phyloP scores from a whole-genome alignment of 2,797 vertebrate genomes.

The Buceros bicornis region DNA sequence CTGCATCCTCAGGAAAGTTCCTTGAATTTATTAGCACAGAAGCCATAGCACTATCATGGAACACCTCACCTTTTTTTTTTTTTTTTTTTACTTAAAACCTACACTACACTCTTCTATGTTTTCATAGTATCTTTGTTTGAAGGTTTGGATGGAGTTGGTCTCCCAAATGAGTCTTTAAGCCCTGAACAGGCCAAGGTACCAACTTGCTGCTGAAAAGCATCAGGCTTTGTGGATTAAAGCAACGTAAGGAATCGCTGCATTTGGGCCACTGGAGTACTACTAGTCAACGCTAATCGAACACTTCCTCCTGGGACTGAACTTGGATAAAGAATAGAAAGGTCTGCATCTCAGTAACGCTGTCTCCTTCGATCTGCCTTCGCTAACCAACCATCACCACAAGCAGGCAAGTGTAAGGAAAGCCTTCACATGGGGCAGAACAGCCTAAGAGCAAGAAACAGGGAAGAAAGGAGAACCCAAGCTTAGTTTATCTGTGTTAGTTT shows the following conservation, averaged over 20 bases:
- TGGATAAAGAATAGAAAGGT: neutral
- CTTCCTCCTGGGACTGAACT: neutral
- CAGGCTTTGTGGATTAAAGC: neutral
- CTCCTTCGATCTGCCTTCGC: neutral
- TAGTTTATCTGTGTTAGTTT: neutral
- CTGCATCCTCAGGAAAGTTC: neutral
- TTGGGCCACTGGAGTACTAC: neutral
- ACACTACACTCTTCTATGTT: neutral
- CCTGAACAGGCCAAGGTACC: neutral
- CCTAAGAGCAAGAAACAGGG: neutral
- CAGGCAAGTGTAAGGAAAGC: neutral
- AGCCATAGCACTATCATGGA: neutral
- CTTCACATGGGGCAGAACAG: neutral
- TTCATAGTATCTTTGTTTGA: neutral
- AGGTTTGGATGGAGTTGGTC: neutral
- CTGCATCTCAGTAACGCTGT: fast-evolving
- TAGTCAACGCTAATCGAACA: neutral
- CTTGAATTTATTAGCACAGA: neutral
- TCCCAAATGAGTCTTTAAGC: neutral
- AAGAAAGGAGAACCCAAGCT: neutral
- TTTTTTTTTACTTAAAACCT: too few relatives aligned
- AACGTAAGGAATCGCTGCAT: neutral
- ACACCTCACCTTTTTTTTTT: neutral
- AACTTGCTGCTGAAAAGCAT: neutral
- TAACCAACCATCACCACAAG: neutral